These are phyloP conservation scores for Laticauda colubrina DNA, from an alignment of 2,113 vertebrate genomes.

Conservation along the genomic window DNA sequence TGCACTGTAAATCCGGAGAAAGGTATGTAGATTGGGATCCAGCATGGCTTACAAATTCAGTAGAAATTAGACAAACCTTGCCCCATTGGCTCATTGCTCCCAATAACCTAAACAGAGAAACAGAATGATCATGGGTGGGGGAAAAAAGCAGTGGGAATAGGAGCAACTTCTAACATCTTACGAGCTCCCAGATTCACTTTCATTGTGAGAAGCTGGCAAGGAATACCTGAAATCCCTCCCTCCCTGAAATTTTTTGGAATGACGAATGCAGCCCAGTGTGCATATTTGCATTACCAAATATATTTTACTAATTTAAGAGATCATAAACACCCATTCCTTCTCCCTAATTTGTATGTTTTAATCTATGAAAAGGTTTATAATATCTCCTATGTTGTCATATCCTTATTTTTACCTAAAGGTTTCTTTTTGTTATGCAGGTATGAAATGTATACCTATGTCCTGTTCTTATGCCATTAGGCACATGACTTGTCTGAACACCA, in stretches of 20 bases:
- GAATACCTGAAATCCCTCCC: too few species aligned
- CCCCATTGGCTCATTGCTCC: too few species aligned
- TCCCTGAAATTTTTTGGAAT: background rate
- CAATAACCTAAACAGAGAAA: too few species aligned
- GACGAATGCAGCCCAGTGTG: background rate
- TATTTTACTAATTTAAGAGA: background rate
- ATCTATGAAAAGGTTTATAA: background rate
- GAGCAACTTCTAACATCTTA: too few species aligned
- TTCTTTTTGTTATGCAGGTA: background rate
- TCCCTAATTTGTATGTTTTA: background rate
- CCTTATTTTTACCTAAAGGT: background rate
- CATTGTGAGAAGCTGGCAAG: too few species aligned
- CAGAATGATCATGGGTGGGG: too few species aligned
- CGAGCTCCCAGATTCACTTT: too few species aligned
- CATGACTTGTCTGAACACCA: background rate
- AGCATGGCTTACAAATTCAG: background rate
- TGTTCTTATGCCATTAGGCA: background rate
- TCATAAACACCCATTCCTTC: background rate
- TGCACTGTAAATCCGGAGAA: background rate
- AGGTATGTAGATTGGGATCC: background rate
- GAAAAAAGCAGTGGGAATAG: too few species aligned
- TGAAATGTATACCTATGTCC: background rate
- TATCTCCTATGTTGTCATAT: background rate
- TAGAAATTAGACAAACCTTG: too few species aligned
- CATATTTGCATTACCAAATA: background rate